These are phyloP conservation scores for Asteroscopus sphinx DNA, from an alignment of 2,888 invertebrate genomes.

Conservation along the genomic window DNA sequence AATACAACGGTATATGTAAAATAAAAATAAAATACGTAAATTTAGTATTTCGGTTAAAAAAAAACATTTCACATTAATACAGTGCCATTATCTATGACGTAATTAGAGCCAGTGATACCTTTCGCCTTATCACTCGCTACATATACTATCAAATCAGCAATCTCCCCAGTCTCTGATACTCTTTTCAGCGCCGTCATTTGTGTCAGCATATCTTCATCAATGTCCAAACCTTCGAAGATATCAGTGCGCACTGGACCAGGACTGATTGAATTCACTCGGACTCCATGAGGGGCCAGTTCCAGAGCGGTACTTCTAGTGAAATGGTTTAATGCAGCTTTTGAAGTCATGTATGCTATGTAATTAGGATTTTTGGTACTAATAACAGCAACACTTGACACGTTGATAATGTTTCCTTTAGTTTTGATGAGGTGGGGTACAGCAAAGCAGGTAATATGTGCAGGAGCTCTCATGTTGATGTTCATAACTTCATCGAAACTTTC, in stretches of 20 bases:
- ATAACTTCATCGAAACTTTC: conserved; percentile 58
- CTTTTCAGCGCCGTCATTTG: conserved; percentile 30
- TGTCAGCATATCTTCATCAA: conserved; percentile 1
- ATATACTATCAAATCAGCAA: conserved; percentile 57
- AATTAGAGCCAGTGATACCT: conserved; percentile 62
- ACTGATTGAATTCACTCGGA: conserved; percentile 90
- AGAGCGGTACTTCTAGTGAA: conserved; percentile 77
- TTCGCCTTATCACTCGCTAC: conserved; percentile 64
- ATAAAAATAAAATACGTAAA: too few species aligned
- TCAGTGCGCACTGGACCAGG: conserved; percentile 74
- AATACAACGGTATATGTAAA: too few species aligned
- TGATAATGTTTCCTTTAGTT: conserved; percentile 65
- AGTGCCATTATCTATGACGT: conserved; percentile 50
- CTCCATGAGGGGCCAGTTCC: conserved; percentile 92
- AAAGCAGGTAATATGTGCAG: conserved; percentile 51
- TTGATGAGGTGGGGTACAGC: conserved; percentile 59
- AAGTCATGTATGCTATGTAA: conserved; percentile 76
- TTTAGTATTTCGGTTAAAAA: too few species aligned
- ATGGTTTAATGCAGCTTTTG: conserved; percentile 65
- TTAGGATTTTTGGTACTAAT: conserved; percentile 88
- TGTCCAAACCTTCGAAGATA: conserved; percentile 74
- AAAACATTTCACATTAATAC: conserved; percentile 18
- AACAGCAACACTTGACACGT: conserved; percentile 60
- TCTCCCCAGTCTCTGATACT: conserved; percentile 38
- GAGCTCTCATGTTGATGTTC: conserved; percentile 58